Evolutionary conservation across 2,888 invertebrate genomes (phyloP).

Genomic region (Microctonus hyperodae): DNA sequence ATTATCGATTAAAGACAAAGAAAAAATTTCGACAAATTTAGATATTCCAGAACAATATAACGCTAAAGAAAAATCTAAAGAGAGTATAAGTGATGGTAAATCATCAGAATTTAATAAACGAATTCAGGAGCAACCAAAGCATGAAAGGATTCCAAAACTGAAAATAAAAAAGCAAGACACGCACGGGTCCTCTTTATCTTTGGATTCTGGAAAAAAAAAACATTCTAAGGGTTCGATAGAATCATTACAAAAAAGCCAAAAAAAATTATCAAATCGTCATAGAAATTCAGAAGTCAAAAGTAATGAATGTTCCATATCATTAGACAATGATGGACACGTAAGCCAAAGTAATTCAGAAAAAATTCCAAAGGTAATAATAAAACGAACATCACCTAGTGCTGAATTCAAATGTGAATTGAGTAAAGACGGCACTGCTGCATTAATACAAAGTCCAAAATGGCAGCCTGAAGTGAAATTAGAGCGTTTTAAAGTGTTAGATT

Average conservation of each 20-base stretch:
- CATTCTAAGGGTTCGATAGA: slow-evolving; percentile 27
- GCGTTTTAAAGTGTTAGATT: slow-evolving; percentile 54
- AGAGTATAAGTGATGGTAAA: not conserved
- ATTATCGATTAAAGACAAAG: not conserved
- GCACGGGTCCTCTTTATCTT: not conserved
- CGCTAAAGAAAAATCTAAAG: not conserved
- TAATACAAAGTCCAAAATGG: slow-evolving; percentile 52
- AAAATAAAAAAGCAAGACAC: slow-evolving; percentile 46
- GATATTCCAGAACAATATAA: not conserved
- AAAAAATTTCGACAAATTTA: not conserved
- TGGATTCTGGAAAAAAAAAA: slow-evolving; percentile 25
- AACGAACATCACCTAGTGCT: slow-evolving; percentile 55
- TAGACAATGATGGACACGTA: slow-evolving; percentile 26
- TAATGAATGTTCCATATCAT: slow-evolving; percentile 5
- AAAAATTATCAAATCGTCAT: slow-evolving; percentile 26
- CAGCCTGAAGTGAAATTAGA: slow-evolving; percentile 59
- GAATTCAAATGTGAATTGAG: slow-evolving; percentile 61
- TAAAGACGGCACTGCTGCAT: slow-evolving; percentile 47
- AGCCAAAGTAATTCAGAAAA: slow-evolving; percentile 48
- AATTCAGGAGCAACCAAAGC: slow-evolving; percentile 18
- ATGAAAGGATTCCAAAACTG: slow-evolving; percentile 45
- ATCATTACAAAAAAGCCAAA: slow-evolving; percentile 7
- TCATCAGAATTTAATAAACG: slow-evolving; percentile 16
- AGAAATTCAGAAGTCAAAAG: slow-evolving; percentile 5
- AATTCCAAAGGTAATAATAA: slow-evolving; percentile 60